These are phyloP conservation scores for Melanotaenia parkinsoni DNA, from an alignment of 2,797 vertebrate species.

Conservation along the genomic window DNA sequence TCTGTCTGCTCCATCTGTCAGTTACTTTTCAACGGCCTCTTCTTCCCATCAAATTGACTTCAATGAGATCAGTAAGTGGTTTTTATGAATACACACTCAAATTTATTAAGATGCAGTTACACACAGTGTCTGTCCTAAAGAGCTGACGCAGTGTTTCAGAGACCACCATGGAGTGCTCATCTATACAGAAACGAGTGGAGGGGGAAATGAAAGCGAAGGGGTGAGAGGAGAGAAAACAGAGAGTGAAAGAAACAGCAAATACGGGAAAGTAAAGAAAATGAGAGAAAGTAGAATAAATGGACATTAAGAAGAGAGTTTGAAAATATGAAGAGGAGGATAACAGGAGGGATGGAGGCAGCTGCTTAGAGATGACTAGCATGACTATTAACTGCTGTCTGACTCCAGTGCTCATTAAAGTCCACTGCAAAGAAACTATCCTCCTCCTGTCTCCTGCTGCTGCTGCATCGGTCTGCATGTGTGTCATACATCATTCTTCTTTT, in stretches of 20 bases:
- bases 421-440: conserved; percentile 40
- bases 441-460: conserved; percentile 20
- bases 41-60: conserved; percentile 12
- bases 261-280: background rate
- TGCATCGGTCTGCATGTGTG: conserved; percentile 6
- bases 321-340: conserved; percentile 8
- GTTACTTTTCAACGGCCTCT: background rate
- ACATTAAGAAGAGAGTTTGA: background rate
- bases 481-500: background rate
- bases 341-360: conserved; percentile 45
- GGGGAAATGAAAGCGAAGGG: conserved; percentile 16
- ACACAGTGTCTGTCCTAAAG: conserved; percentile 21
- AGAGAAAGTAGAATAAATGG: conserved; percentile 6
- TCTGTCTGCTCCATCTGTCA: background rate
- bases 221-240: background rate
- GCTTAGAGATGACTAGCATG: conserved; percentile 55
- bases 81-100: conserved; percentile 22
- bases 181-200: conserved; percentile 17
- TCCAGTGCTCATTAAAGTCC: conserved; percentile 61
- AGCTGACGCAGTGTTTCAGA: conserved; percentile 33
- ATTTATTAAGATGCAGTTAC: background rate
- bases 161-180: conserved; percentile 35
- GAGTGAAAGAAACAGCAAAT: background rate
- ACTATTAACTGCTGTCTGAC: conserved; percentile 60
- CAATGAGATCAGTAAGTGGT: conserved; percentile 24